These are phyloP conservation scores for Chelonus formosanus DNA, from an alignment of 2,888 invertebrate genomes.

Conservation along the genomic window DNA sequence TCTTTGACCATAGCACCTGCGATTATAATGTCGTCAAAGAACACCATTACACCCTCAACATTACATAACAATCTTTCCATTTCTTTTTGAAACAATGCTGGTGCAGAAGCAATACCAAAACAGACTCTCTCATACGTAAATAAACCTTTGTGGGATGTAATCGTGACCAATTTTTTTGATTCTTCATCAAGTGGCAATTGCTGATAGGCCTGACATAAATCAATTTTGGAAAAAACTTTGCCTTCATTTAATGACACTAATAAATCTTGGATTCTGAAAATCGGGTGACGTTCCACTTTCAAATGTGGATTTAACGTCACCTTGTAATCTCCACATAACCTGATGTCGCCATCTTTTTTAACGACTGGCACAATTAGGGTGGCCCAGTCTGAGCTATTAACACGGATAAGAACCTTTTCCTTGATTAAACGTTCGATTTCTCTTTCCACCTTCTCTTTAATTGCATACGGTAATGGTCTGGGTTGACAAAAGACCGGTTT, in stretches of 20 bases:
- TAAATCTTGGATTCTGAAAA: constrained; percentile 43
- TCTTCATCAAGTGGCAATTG: constrained; percentile 50
- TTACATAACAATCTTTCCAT: not conserved
- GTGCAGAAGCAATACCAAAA: constrained; percentile 32
- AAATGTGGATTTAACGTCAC: constrained; percentile 51
- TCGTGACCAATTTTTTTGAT: constrained; percentile 48
- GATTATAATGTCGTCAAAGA: constrained; percentile 42
- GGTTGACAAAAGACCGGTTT: constrained; percentile 34
- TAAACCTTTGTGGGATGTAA: constrained; percentile 53
- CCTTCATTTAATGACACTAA: constrained; percentile 43
- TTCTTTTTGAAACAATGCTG: constrained; percentile 12
- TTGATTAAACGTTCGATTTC: constrained; percentile 41
- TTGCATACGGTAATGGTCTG: constrained; percentile 42
- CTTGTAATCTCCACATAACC: constrained; percentile 54
- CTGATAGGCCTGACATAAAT: constrained; percentile 56
- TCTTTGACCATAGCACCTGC: not conserved
- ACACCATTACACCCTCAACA: not conserved
- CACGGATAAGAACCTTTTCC: constrained; percentile 38
- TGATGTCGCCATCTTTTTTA: constrained; percentile 49
- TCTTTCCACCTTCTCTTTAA: constrained; percentile 40
- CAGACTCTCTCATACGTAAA: constrained; percentile 36
- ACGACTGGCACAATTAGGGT: constrained; percentile 54
- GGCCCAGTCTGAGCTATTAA: constrained; percentile 42
- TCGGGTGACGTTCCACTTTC: constrained; percentile 40
- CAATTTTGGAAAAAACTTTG: constrained; percentile 53